Base-by-base conservation (phyloP, 2,888 invertebrate species). In the Calameuta filiformis region DNA sequence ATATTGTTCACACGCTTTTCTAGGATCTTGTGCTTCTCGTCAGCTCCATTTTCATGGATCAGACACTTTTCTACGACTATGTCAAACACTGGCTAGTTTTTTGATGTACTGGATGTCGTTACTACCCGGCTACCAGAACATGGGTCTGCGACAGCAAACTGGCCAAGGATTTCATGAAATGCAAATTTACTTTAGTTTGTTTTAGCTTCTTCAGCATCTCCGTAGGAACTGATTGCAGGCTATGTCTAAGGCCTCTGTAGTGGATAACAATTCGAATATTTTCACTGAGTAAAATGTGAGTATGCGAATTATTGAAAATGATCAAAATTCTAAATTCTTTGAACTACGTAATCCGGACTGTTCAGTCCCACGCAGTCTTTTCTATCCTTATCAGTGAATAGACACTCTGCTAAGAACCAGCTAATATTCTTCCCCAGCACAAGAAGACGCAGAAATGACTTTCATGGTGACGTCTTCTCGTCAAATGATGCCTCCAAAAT, bases 41-140 rank as follows among this genome's bases (percentile, higher is more conserved):
- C 35, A 1, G 82, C 79, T 1, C 76, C 73, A 0, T 69, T 73
- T 34, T 83, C 83, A 73, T 84, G 83, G 11, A 79, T 82, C 11
- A 83, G n/a, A n/a, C 84, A 84, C 11, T 84, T 84, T 23, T 81
- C 84, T 69, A 84, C 80, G 73, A 82, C 12, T 1, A 80, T 23
- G 74, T 83, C 83, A 6, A 74, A 76, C 69, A 78, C 34, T 6
- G 75, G 74, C 81, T 82, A 84, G 30, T 80, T 79, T 31, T 34
- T 79, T 35, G 0, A 83, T 68, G 69, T 77, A 78, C 68, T 74
- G 79, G 15, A 84, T 76, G 15, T 77, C 79, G 37, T 82, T 75
- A 34, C 69, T 77, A 12, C 76, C 80, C 1, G 84, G 35, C n/a
- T 81, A 79, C 78, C 79, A 84, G 0, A 82, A 79, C 78, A 84